Percentiles rank a stretch among this genome's conserved stretches.
Evolutionary conservation across 2,113 vertebrate species (phyloP).

Genomic region (Ahaetulla prasina): DNA sequence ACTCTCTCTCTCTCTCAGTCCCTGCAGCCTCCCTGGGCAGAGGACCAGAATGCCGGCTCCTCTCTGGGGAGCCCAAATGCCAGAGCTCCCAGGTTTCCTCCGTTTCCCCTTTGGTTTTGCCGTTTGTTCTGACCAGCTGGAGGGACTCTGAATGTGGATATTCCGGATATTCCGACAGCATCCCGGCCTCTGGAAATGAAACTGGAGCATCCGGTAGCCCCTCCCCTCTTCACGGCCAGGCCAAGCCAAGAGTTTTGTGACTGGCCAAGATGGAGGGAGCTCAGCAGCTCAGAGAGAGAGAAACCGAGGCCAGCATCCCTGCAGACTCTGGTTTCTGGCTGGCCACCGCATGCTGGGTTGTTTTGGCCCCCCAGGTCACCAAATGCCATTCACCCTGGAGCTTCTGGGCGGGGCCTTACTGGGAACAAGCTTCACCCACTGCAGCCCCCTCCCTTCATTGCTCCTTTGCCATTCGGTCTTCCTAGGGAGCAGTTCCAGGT

Average conservation of each 20-base stretch:
- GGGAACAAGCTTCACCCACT: neutral
- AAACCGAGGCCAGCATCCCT: neutral
- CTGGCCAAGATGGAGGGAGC: neutral
- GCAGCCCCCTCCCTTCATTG: neutral
- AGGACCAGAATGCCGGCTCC: neutral
- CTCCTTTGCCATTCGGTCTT: neutral
- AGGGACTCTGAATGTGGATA: neutral
- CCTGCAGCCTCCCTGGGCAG: neutral
- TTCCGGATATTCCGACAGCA: neutral
- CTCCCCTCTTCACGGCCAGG: neutral
- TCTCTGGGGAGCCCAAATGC: neutral
- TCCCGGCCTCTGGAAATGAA: neutral
- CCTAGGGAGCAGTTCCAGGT: neutral
- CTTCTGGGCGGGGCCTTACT: neutral
- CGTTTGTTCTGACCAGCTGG: neutral
- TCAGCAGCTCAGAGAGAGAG: neutral
- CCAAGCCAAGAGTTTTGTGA: neutral
- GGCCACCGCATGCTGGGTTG: neutral
- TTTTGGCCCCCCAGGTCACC: neutral
- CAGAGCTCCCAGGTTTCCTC: neutral
- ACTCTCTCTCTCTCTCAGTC: neutral
- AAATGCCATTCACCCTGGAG: neutral
- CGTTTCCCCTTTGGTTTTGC: neutral
- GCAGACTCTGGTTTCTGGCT: neutral
- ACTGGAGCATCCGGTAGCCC: neutral